Conservation (phyloP, 2,888 invertebrate genomes). For the Thecocarcelia acutangulata region DNA sequence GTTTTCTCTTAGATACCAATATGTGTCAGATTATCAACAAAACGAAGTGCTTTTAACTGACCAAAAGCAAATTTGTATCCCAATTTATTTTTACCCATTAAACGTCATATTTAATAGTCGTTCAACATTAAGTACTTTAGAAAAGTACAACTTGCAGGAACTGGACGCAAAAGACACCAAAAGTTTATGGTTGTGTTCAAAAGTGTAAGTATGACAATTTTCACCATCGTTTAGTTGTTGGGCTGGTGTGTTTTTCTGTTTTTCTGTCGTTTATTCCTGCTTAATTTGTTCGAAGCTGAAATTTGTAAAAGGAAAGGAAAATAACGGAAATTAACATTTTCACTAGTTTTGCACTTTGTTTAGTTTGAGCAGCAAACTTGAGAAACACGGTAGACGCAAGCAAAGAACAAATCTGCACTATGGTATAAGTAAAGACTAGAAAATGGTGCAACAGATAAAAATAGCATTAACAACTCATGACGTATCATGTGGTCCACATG, state of each 20-base stretch:
- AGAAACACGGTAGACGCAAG: not conserved
- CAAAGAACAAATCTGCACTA: not conserved
- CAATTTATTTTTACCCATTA: not conserved
- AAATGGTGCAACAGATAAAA: no score
- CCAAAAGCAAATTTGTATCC: constrained; percentile 9
- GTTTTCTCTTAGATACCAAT: not conserved
- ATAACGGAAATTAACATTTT: constrained; percentile 23
- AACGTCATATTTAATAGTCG: constrained; percentile 30
- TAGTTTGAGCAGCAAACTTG: not conserved
- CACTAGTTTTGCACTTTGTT: not conserved
- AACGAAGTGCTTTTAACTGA: constrained; percentile 2
- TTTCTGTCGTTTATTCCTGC: not conserved
- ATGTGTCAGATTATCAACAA: constrained; percentile 11
- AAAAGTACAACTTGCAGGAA: not conserved
- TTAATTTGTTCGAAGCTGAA: not conserved
- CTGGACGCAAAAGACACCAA: not conserved
- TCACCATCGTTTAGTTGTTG: not conserved
- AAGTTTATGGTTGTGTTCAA: constrained; percentile 21
- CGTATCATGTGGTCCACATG: no score
- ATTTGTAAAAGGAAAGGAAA: not conserved
- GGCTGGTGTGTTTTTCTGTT: not conserved
- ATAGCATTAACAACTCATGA: no score
- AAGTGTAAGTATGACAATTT: constrained; percentile 16
- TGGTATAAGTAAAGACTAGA: no score
- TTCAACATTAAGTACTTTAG: not conserved